Base-by-base conservation (phyloP, 2,113 vertebrate genomes). In the Syngnathoides biaculeatus region DNA sequence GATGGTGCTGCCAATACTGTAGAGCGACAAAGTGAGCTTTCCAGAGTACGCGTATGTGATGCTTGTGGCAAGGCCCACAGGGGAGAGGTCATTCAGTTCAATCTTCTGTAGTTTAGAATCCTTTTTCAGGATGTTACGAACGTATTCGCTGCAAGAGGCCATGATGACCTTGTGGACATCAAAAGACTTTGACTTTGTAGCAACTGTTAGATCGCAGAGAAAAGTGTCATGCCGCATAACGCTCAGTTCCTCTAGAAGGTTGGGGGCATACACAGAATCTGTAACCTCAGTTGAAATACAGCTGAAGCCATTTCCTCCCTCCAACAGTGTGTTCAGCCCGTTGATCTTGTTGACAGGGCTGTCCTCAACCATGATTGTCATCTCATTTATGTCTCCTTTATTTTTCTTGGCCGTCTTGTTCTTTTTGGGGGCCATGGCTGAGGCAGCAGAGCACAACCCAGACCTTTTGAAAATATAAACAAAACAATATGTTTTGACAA, bases 361-460 rank as follows among this genome's bases (percentile, higher is more conserved):
- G 60, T 98, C 95, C 80, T 99, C 97, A 26, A 98, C 94, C 64
- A 96, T 92, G 42, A 98, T 94, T 3, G 95, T 93, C 74, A 95
- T 94, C 81, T 98, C 96, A 71, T 93, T 96, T 68, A 97, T 91
- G 53, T 96, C 95, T 64, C 89, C 87, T 90, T 97, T 99, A 81
- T 85, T 98, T 90, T 98, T 99, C 84, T 94, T 99, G 71, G 92
- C 87, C 13, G 91, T 81, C 93, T 98, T 99, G 86, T 83, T 93
- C 95, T 96, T 99, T 91, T 99, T 99, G 71, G 97, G 97, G 85
- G 97, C 96, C 97, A 99, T 99, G 92, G 87, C 92, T 94, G 94
- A 82, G 90, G 92, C 79, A 79, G 81, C 79, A 78, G 90, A 89
- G 91, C 86, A 90, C 94, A 93, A 93, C 92, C 92, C 92, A 92